Evolutionary conservation across 2,113 vertebrate genomes (phyloP), one percentile per base, ranked within the genome.

Genomic region (Gracilinanus agilis): DNA sequence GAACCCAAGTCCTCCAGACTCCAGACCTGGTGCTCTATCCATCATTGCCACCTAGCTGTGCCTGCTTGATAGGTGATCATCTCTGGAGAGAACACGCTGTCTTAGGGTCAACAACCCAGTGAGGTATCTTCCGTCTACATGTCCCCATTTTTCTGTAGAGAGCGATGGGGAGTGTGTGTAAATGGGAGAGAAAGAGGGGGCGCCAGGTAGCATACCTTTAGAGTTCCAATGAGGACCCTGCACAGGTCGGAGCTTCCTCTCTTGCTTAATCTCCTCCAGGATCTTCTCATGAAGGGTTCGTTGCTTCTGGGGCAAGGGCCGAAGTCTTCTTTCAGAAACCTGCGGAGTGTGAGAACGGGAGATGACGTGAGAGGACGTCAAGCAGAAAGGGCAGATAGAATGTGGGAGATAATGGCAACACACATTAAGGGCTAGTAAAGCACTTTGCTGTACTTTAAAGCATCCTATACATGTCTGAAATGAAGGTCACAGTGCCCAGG

Each of bases 191-290:
- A 54, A n/a, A 13, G 40, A 53, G 34, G 58, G 34, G n/a, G 53
- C 25, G 53, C 25, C 34, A 24, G 34, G 21, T 9, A 1, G 0
- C 0, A 83, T 98, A 99, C 99, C 97, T 97, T 99, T 99, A 95
- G 98, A 97, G 0, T 98, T 92, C 8, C 91, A 95, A 95, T 34
- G 96, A 9, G 97, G 95, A 0, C 9, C 95, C 53, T 96, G 98
- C 94, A 99, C 99, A 0, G 99, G 99, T 5, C 99, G 98, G 7
- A 99, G 99, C 97, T 99, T 99, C 91, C 99, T 98, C 94, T 99
- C 99, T 97, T 99, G 99, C 96, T 99, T 99, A 98, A 99, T 99
- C 97, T 99, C 99, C 90, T 99, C 99, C 97, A 99, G 98, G 93
- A 99, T 99, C 92, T 98, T 99, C 89, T 99, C 99, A 0, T 99